phyloP scores from a whole-genome alignment of 2,113 vertebrate genomes.

The Merops nubicus region DNA sequence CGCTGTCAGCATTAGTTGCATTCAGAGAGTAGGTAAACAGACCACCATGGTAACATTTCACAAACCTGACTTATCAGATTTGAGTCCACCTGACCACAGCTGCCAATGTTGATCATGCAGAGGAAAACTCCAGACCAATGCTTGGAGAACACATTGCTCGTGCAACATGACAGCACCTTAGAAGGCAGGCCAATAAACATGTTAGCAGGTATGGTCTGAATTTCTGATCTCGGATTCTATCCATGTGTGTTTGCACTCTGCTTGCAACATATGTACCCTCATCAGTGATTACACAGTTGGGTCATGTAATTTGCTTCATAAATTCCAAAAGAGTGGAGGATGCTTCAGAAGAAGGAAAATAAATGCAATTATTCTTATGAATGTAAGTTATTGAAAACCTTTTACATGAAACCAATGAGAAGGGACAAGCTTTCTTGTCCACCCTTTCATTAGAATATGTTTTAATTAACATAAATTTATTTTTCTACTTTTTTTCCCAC shows the following conservation, averaged over 20 bases:
- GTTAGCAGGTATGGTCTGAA: neutral
- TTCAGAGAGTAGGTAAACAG: neutral
- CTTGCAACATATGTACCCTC: accelerated
- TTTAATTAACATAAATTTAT: neutral
- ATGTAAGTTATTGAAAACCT: neutral
- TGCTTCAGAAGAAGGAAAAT: neutral
- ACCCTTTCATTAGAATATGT: neutral
- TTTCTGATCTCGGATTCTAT: neutral
- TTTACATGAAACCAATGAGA: neutral
- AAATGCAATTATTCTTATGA: neutral
- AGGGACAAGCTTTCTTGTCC: neutral
- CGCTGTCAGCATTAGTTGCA: neutral
- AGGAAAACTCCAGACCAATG: neutral
- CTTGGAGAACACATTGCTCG: neutral
- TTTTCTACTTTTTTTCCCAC: neutral
- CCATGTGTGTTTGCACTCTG: neutral
- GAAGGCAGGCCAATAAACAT: neutral
- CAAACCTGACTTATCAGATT: neutral
- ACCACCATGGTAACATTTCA: neutral
- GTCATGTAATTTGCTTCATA: neutral
- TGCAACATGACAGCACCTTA: accelerated
- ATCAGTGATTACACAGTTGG: neutral
- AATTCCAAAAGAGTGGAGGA: neutral
- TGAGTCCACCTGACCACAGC: neutral
- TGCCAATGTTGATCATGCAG: neutral